Percentiles rank a stretch among this genome's conserved stretches.
phyloP scores from a whole-genome alignment of 2,888 invertebrate species.

The Pharmacophagus antenor region DNA sequence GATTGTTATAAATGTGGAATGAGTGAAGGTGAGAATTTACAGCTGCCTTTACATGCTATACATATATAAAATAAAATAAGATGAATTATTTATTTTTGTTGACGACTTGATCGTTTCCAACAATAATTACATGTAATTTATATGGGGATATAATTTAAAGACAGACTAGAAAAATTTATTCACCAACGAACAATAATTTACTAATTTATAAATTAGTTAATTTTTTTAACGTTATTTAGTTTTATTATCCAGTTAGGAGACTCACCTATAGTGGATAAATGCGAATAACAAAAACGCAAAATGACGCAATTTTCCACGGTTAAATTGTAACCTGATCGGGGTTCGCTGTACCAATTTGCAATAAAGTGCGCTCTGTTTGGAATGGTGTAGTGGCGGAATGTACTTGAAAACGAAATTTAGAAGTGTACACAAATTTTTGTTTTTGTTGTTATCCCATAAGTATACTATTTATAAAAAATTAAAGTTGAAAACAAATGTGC shows the following conservation, averaged over 20 bases:
- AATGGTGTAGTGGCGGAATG: slow-evolving; percentile 11
- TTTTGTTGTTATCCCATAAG: too few relatives aligned
- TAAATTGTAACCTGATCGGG: slow-evolving; percentile 27
- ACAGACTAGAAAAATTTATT: too few relatives aligned
- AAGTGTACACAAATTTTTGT: slow-evolving; percentile 8
- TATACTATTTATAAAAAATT: too few relatives aligned
- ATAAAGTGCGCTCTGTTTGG: slow-evolving; percentile 27
- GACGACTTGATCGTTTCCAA: background rate
- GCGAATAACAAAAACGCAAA: slow-evolving; percentile 13
- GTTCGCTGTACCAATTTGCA: slow-evolving; percentile 28
- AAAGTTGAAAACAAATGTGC: too few relatives aligned
- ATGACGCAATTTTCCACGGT: slow-evolving; percentile 23
- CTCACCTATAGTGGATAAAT: background rate
- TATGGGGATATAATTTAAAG: too few relatives aligned
- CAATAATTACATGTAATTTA: too few relatives aligned
- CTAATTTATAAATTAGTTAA: background rate
- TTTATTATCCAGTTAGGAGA: background rate
- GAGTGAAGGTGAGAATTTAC: background rate
- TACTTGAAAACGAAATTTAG: slow-evolving; percentile 12
- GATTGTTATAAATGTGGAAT: background rate
- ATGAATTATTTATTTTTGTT: background rate
- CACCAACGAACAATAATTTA: too few relatives aligned
- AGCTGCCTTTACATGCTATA: background rate
- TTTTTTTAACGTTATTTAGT: background rate
- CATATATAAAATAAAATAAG: background rate